Percentiles rank a stretch among this genome's conserved stretches.
These are phyloP conservation scores for Glaucidium brasilianum DNA, from an alignment of 2,113 vertebrate species.

Conservation along the genomic window DNA sequence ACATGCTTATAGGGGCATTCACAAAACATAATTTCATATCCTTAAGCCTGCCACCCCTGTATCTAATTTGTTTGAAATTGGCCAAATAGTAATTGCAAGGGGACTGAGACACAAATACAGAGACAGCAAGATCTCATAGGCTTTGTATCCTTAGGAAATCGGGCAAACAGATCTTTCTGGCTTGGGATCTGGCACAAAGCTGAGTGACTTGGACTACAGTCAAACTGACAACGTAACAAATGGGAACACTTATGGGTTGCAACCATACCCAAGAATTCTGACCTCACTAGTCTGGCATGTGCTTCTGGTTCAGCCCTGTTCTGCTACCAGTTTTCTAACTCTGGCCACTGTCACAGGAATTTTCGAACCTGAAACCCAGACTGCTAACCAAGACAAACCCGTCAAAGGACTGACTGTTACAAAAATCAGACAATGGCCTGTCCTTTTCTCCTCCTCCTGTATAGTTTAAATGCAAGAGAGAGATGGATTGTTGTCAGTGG, in stretches of 20 bases:
- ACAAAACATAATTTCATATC: background rate
- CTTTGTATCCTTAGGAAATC: slow-evolving; percentile 21
- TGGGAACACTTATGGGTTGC: slow-evolving; percentile 56
- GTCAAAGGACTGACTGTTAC: slow-evolving; percentile 33
- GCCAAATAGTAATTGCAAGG: background rate
- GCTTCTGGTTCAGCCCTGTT: slow-evolving; percentile 65
- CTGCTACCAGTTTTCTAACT: slow-evolving; percentile 47
- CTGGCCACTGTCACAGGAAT: slow-evolving; percentile 52
- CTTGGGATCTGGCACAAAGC: slow-evolving; percentile 61
- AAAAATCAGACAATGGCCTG: slow-evolving; percentile 23
- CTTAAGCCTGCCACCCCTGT: background rate
- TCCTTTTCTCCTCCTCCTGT: background rate
- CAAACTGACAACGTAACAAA: slow-evolving; percentile 63
- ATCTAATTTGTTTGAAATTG: background rate
- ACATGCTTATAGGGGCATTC: background rate
- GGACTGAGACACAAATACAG: background rate
- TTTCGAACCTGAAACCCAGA: slow-evolving; percentile 21
- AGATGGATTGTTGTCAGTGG: background rate
- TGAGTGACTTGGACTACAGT: slow-evolving; percentile 61
- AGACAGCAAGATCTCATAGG: background rate
- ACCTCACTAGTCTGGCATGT: slow-evolving; percentile 67
- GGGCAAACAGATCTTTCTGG: slow-evolving; percentile 55
- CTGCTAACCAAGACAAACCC: slow-evolving; percentile 61
- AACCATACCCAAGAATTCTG: slow-evolving; percentile 63
- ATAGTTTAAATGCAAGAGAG: background rate